phyloP scores from a whole-genome alignment of 2,888 invertebrate genomes.

The Myopa testacea region DNA sequence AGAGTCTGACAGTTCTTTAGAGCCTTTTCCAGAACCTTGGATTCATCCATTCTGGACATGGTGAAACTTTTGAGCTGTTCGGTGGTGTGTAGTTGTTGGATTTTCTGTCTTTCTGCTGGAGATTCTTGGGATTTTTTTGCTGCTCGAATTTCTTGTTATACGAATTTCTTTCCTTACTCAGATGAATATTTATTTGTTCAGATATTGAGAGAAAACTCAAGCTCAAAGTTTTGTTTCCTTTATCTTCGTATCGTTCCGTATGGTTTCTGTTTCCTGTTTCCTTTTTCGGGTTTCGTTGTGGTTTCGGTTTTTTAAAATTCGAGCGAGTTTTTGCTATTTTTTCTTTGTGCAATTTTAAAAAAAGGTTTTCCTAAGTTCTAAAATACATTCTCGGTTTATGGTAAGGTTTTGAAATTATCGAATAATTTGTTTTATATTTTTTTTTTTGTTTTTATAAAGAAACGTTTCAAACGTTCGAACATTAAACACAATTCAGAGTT shows the following conservation, averaged over 20 bases:
- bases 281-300: background rate
- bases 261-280: no score
- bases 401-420: background rate
- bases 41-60: constrained; percentile 49
- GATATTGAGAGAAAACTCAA: background rate
- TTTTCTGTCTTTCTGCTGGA: background rate
- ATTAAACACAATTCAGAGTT: background rate
- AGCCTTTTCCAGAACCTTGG: constrained; percentile 50
- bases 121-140: background rate
- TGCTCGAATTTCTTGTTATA: background rate
- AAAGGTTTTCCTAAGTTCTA: constrained; percentile 20
- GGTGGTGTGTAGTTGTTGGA: background rate
- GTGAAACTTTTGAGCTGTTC: background rate
- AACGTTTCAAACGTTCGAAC: constrained; percentile 2
- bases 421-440: background rate
- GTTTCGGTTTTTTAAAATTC: background rate
- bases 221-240: background rate
- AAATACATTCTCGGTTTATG: constrained; percentile 15
- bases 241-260: no score
- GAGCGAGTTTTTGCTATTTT: constrained; percentile 32
- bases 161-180: background rate
- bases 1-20: constrained; percentile 51
- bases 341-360: constrained; percentile 16
- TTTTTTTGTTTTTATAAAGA: background rate
- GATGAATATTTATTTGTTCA: background rate